A percentile compares a stretch with the other conserved stretches of the same genome.
Conservation (phyloP, 2,797 vertebrate genomes). For the Acanthis flammea region DNA sequence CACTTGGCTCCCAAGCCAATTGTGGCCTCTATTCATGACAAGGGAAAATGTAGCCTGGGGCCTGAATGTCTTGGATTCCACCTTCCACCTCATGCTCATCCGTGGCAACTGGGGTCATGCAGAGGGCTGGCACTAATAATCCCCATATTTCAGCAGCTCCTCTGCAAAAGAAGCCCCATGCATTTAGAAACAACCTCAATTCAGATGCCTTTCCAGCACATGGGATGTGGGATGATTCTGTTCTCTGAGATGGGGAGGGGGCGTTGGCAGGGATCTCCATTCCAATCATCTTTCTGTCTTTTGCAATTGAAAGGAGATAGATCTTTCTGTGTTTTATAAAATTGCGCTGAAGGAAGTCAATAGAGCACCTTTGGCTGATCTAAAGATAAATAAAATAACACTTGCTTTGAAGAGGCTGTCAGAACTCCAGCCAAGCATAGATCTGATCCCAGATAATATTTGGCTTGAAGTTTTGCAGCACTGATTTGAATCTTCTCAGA, state of each 20-base stretch:
- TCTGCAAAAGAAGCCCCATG: not conserved
- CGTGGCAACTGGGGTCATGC: not conserved
- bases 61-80: not conserved
- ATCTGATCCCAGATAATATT: not conserved
- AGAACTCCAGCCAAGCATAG: not conserved
- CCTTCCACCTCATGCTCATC: not conserved
- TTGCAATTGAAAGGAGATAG: not conserved
- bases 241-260: not conserved
- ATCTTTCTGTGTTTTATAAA: not conserved
- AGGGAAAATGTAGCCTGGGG: not conserved
- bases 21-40: not conserved
- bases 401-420: not conserved
- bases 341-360: not conserved
- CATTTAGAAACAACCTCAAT: not conserved
- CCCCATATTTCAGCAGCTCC: not conserved
- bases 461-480: not conserved
- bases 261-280: not conserved
- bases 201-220: rapidly evolving
- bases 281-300: not conserved
- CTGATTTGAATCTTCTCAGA: not conserved
- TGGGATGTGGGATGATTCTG: not conserved
- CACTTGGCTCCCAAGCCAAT: not conserved
- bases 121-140: not conserved
- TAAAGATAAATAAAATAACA: conserved; percentile 25
- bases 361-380: not conserved